Evolutionary conservation across 2,888 invertebrate species (phyloP).

Genomic region (Polia nebulosa): DNA sequence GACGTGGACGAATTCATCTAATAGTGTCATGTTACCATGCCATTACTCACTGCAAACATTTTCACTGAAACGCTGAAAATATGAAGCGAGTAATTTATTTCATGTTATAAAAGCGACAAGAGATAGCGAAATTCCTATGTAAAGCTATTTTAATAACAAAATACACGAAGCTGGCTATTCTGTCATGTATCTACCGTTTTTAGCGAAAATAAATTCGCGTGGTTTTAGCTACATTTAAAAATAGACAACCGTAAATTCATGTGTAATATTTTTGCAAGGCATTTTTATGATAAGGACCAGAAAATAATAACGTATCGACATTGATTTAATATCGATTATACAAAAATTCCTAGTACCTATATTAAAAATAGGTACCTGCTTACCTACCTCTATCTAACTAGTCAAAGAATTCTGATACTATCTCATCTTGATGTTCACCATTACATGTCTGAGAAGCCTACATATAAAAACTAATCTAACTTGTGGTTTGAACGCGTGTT

Average conservation of each 20-base stretch:
- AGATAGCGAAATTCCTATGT: conserved; percentile 49
- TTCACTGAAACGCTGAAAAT: conserved; percentile 72
- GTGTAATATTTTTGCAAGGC: conserved; percentile 6
- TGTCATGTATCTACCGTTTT: not conserved
- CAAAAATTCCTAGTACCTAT: not conserved
- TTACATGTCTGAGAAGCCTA: conserved; percentile 25
- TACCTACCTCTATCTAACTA: not conserved
- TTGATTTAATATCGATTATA: conserved; percentile 1
- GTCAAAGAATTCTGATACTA: conserved; percentile 23
- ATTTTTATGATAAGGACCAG: not conserved
- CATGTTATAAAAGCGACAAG: conserved; percentile 60
- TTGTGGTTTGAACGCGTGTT: conserved; percentile 47
- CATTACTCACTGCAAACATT: conserved; percentile 84
- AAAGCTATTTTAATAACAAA: conserved; percentile 46
- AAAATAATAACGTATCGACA: conserved; percentile 3
- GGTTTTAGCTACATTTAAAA: not conserved
- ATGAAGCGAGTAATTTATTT: conserved; percentile 75
- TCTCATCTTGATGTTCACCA: conserved; percentile 25
- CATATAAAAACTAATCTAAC: conserved; percentile 60
- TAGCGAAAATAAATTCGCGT: not conserved
- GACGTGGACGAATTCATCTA: conserved; percentile 72
- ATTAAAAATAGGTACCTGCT: not conserved
- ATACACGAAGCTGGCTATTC: conserved; percentile 13
- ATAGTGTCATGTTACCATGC: conserved; percentile 81
- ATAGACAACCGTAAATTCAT: not conserved